These are phyloP conservation scores for Drosophila melanogaster DNA, from an alignment of 1,140 invertebrate genomes.

Conservation along the genomic window DNA sequence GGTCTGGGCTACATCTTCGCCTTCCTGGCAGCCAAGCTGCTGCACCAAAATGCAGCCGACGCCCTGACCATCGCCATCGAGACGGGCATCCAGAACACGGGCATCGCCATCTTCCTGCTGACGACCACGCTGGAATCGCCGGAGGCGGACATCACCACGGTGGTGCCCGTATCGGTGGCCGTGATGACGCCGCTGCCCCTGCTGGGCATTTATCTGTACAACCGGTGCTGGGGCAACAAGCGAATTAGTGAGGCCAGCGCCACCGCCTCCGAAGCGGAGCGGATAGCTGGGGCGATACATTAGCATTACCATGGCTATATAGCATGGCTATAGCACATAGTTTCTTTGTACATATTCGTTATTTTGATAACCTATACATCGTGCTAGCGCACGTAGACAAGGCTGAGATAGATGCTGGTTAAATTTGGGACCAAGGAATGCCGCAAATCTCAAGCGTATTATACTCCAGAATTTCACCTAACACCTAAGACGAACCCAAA, in stretches of 20 bases:
- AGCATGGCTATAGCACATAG: too few relatives aligned
- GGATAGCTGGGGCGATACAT: slow-evolving; percentile 41
- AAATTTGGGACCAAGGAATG: neutral
- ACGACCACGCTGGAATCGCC: slow-evolving; percentile 89
- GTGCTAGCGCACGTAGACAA: slow-evolving; percentile 3
- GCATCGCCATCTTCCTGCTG: slow-evolving; percentile 93
- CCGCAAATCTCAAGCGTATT: slow-evolving; percentile 8
- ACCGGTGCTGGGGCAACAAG: slow-evolving; percentile 19
- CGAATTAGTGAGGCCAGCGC: neutral
- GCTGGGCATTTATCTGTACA: slow-evolving; percentile 76
- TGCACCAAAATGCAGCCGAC: slow-evolving; percentile 88
- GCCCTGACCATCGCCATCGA: slow-evolving; percentile 95
- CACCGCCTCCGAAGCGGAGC: slow-evolving; percentile 22
- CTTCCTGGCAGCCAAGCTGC: slow-evolving; percentile 87
- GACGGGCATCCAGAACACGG: slow-evolving; percentile 97
- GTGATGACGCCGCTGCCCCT: slow-evolving; percentile 97
- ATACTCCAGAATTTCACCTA: neutral
- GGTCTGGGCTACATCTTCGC: slow-evolving; percentile 94
- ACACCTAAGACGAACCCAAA: neutral
- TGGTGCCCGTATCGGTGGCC: slow-evolving; percentile 94
- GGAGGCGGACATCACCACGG: slow-evolving; percentile 92
- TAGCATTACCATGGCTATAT: too few relatives aligned
- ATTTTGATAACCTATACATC: slow-evolving; percentile 22
- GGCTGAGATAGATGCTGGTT: neutral
- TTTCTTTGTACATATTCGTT: slow-evolving; percentile 20